Conservation (phyloP, 1,140 invertebrate species). For the Drosophila asahinai region DNA sequence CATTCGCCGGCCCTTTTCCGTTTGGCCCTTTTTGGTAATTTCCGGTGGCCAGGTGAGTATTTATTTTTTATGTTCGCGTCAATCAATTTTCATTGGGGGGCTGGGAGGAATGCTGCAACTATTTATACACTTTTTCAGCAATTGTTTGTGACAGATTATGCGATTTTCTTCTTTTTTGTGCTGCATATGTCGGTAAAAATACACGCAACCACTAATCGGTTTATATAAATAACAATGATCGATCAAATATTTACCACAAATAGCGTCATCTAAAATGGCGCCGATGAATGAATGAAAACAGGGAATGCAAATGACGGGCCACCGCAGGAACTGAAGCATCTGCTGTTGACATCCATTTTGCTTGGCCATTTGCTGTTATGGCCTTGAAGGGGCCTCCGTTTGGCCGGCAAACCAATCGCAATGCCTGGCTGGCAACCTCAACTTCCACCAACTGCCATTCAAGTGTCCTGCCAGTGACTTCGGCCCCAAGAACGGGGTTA, state of each 20-base stretch:
- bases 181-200: conserved; percentile 9
- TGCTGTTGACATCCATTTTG: conserved; percentile 66
- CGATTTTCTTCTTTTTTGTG: not conserved
- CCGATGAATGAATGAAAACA: not conserved
- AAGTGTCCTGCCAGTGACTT: conserved; percentile 49
- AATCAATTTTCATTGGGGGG: conserved; percentile 63
- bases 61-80: conserved; percentile 43
- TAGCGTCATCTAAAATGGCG: conserved; percentile 12
- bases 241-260: conserved; percentile 57
- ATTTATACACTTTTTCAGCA: conserved; percentile 39
- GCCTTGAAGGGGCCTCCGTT: conserved; percentile 26
- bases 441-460: conserved; percentile 43
- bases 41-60: conserved; percentile 42
- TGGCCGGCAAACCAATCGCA: conserved; percentile 25
- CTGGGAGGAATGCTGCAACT: conserved; percentile 8
- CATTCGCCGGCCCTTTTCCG: conserved; percentile 13
- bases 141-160: conserved; percentile 40
- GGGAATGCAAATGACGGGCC: conserved; percentile 33
- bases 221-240: conserved; percentile 53
- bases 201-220: conserved; percentile 41
- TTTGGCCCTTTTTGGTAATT: conserved; percentile 46
- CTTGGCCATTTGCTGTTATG: conserved; percentile 54
- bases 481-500: conserved; percentile 39
- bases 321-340: conserved; percentile 39
- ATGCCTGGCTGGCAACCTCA: conserved; percentile 33